Conservation (phyloP, 2,888 invertebrate genomes). For the Pseudococcus jackbeardsleyi region DNA sequence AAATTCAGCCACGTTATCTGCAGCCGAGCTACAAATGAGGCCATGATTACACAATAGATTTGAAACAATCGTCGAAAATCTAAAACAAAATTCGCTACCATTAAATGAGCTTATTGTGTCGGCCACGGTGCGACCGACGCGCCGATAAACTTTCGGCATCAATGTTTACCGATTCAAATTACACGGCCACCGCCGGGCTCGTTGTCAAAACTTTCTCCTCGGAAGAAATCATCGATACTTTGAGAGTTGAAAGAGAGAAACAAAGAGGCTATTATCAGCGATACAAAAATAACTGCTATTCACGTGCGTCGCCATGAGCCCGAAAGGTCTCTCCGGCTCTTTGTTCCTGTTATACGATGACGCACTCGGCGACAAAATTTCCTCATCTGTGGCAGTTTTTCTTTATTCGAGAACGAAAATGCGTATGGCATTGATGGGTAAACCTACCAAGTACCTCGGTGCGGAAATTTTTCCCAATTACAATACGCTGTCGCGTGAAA, state of each 20-base stretch:
- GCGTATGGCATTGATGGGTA: neutral
- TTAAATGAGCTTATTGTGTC: constrained; percentile 45
- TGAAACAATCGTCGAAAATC: constrained; percentile 47
- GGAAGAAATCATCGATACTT: constrained; percentile 36
- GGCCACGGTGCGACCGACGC: neutral
- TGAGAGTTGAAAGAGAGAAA: neutral
- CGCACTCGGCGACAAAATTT: neutral
- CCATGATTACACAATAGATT: constrained; percentile 53
- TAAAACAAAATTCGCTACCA: constrained; percentile 49
- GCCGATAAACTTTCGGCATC: constrained; percentile 53
- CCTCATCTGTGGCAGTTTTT: neutral
- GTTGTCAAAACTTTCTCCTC: constrained; percentile 19
- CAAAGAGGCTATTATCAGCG: neutral
- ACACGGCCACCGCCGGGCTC: constrained; percentile 26
- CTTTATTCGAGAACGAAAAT: neutral
- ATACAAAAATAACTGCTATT: constrained; percentile 33
- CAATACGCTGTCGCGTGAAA: neutral
- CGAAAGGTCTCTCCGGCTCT: neutral
- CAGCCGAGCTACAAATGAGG: constrained; percentile 28
- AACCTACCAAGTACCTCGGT: neutral
- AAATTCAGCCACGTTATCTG: constrained; percentile 46
- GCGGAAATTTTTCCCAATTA: neutral
- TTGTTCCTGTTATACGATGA: neutral
- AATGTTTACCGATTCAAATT: constrained; percentile 55
- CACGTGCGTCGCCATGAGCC: neutral